Conservation (phyloP, 2,113 vertebrate genomes). For the Sturnira hondurensis region DNA sequence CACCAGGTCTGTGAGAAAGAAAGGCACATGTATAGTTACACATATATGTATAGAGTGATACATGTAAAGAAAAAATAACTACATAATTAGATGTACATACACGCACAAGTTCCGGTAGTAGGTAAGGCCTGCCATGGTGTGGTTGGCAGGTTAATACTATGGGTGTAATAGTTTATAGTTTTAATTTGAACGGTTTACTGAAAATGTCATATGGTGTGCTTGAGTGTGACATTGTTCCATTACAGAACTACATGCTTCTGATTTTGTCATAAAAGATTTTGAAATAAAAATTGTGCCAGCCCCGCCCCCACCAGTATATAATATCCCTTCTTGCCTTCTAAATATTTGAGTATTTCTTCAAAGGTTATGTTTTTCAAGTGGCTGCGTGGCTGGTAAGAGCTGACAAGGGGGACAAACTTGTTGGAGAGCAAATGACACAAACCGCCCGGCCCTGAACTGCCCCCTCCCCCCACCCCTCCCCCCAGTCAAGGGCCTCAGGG, state of each 20-base stretch:
- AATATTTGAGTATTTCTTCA: neutral
- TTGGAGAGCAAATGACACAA: neutral
- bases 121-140: no score
- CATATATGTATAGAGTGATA: neutral
- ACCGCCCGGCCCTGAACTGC: neutral
- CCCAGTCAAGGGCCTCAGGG: neutral
- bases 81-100: rapidly evolving
- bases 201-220: no score
- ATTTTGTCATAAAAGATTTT: no score
- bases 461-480: neutral
- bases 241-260: no score
- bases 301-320: no score
- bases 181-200: no score
- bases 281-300: no score
- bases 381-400: neutral
- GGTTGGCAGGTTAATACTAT: no score
- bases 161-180: no score
- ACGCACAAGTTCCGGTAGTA: neutral
- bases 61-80: neutral
- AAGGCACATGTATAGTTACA: neutral
- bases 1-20: neutral
- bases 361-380: neutral
- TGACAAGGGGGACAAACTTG: neutral
- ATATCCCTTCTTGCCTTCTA: neutral
- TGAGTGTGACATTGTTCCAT: no score